A percentile compares a stretch with the other conserved stretches of the same genome.
Conservation (phyloP, 2,888 invertebrate genomes). For the Ischnus inquisitorius region DNA sequence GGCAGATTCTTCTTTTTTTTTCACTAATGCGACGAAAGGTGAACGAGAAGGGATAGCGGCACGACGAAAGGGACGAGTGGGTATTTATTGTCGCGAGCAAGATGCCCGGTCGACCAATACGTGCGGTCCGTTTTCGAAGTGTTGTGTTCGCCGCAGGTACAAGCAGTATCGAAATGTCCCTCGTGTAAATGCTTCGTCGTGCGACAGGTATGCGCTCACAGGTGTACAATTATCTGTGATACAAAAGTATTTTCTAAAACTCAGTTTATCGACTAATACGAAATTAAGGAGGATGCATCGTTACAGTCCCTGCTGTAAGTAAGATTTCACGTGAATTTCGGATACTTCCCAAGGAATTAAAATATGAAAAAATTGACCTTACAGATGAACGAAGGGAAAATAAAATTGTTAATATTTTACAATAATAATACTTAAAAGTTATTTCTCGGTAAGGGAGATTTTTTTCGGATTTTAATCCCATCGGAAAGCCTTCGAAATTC, state of each 20-base stretch:
- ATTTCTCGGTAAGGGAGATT: too few species aligned
- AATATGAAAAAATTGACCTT: too few species aligned
- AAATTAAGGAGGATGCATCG: too few species aligned
- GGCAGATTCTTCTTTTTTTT: slow-evolving; percentile 27
- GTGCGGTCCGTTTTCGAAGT: not conserved
- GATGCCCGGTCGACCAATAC: not conserved
- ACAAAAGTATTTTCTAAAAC: not conserved
- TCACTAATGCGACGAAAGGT: not conserved
- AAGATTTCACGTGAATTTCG: too few species aligned
- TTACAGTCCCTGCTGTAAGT: too few species aligned
- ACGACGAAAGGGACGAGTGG: not conserved
- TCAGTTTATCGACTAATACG: too few species aligned
- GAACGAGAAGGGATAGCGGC: slow-evolving; percentile 13
- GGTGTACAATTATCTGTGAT: not conserved
- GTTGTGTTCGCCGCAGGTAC: not conserved
- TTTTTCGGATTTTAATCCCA: too few species aligned
- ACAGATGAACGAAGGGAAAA: too few species aligned
- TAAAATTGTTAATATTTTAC: too few species aligned
- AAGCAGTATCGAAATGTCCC: not conserved
- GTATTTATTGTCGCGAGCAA: not conserved
- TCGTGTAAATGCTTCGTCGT: not conserved
- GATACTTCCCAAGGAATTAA: too few species aligned
- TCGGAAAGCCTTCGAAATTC: too few species aligned
- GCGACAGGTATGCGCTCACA: not conserved
- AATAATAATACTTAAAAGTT: too few species aligned